These are phyloP conservation scores for Embidobia sp. DNA, from an alignment of 2,888 invertebrate genomes.

Conservation along the genomic window DNA sequence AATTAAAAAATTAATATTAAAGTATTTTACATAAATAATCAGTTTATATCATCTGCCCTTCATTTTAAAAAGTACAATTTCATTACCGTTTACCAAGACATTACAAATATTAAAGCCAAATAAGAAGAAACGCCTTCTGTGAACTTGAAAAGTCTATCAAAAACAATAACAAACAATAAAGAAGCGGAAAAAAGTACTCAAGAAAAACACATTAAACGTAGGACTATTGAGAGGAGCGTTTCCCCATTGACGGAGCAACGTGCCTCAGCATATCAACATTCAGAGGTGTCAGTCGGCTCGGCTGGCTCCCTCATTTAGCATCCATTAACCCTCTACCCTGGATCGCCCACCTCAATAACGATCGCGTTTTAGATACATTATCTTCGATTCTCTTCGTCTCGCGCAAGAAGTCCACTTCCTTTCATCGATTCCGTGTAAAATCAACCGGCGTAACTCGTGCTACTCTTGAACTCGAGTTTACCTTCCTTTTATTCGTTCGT, in stretches of 20 bases:
- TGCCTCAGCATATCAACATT: conserved; percentile 47
- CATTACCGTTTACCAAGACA: no score
- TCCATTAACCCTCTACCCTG: conserved; percentile 57
- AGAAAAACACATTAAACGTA: conserved; percentile 18
- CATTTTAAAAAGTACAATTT: no score
- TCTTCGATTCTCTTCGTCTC: conserved; percentile 36
- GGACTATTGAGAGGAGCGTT: conserved; percentile 21
- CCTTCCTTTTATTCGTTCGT: conserved; percentile 60
- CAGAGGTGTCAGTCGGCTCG: conserved; percentile 9
- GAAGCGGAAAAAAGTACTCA: not conserved
- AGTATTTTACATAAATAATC: no score
- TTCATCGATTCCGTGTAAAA: conserved; percentile 61
- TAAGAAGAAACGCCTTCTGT: not conserved
- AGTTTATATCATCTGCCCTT: no score
- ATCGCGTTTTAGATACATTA: conserved; percentile 58
- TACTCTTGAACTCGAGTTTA: conserved; percentile 55
- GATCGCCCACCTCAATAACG: conserved; percentile 33
- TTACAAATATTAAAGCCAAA: no score
- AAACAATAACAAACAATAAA: conserved; percentile 36
- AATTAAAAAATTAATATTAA: no score
- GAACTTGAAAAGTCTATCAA: conserved; percentile 10
- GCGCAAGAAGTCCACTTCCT: conserved; percentile 56
- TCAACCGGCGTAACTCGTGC: conserved; percentile 56
- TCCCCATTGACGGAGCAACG: conserved; percentile 11
- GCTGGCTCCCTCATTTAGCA: conserved; percentile 54